A percentile compares a stretch with the other conserved stretches of the same genome.
Conservation (phyloP, 2,797 vertebrate genomes). For the Columba guinea region DNA sequence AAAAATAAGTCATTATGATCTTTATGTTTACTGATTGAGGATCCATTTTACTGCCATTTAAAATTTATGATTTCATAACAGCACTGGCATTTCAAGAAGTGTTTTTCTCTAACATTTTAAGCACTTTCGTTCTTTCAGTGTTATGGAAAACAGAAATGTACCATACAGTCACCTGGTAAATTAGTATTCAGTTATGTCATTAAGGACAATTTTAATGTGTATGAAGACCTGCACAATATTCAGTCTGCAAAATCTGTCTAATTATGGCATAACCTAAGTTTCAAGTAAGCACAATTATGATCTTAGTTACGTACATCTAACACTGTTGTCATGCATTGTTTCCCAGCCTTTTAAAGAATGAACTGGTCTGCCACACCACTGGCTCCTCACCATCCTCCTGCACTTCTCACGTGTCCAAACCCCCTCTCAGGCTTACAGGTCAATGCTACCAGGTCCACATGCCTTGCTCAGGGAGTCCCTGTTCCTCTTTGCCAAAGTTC, state of each 20-base stretch:
- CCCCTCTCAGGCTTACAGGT: background rate
- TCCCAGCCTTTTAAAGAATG: background rate
- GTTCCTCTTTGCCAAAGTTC: background rate
- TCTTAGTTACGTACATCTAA: background rate
- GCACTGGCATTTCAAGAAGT: background rate
- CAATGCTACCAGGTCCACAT: background rate
- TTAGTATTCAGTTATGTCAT: background rate
- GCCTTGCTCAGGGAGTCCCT: background rate
- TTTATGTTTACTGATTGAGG: background rate
- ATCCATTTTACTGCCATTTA: background rate
- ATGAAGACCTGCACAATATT: background rate
- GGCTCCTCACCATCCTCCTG: background rate
- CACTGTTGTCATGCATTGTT: background rate
- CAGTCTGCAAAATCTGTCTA: background rate
- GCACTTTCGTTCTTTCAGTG: background rate
- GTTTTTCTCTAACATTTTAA: background rate
- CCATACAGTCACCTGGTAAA: background rate
- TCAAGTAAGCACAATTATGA: background rate
- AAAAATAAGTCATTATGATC: background rate
- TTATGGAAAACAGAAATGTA: background rate
- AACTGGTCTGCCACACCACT: background rate
- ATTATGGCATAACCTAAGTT: background rate
- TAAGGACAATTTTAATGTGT: background rate
- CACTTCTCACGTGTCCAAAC: background rate
- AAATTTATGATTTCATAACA: background rate